Percentiles rank a stretch among this genome's conserved stretches.
phyloP scores from a whole-genome alignment of 92 coral and sea anemone genomes.

The Phenganax marumi region DNA sequence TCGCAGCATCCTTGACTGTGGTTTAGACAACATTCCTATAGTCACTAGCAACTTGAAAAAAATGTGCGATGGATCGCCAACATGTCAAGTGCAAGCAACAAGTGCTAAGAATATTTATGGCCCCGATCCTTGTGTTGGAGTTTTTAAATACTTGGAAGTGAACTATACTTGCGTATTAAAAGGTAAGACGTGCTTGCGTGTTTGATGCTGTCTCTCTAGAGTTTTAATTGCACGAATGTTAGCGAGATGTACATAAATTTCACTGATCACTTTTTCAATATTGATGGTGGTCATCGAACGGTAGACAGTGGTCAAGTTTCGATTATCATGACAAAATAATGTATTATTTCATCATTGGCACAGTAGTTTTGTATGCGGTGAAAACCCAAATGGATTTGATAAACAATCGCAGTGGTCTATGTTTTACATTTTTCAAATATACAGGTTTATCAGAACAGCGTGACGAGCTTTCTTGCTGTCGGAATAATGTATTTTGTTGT shows the following conservation, averaged over 20 bases:
- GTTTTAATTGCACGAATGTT: no score
- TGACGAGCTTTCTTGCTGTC: background rate
- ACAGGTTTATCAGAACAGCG: no score
- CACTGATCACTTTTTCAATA: no score
- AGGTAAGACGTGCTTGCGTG: constrained; percentile 42
- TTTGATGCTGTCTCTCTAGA: background rate
- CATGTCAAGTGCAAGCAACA: constrained; percentile 65
- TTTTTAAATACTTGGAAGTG: constrained; percentile 77
- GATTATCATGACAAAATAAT: no score
- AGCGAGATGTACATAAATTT: no score
- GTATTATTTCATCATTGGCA: no score
- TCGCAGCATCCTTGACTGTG: constrained; percentile 61
- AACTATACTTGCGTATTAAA: constrained; percentile 58
- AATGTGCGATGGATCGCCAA: constrained; percentile 58
- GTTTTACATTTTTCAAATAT: background rate
- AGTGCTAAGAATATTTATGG: background rate
- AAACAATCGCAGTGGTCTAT: background rate
- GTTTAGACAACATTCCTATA: constrained; percentile 26
- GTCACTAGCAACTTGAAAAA: constrained; percentile 54
- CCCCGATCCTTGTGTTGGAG: constrained; percentile 60
- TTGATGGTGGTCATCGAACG: no score
- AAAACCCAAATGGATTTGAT: no score
- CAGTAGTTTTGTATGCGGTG: no score
- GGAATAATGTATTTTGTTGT: background rate
- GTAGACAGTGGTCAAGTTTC: no score